Evolutionary conservation across 2,797 vertebrate genomes (phyloP).

Genomic region (Epinephelus coioides): DNA sequence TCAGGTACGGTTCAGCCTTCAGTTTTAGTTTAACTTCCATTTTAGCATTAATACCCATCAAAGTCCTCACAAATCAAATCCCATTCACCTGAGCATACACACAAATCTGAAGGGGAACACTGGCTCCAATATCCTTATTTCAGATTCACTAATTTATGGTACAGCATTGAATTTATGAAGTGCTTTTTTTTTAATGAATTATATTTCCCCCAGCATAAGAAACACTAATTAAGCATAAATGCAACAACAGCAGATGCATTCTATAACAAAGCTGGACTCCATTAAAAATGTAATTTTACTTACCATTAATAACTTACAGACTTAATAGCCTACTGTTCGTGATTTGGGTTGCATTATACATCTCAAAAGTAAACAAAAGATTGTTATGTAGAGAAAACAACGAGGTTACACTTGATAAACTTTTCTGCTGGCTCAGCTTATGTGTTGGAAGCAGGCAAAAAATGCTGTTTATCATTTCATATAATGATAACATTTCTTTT

Average conservation of each 20-base stretch:
- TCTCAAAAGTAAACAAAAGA: slow-evolving; percentile 53
- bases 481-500: not conserved
- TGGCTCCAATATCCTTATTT: slow-evolving; percentile 11
- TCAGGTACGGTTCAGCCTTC: not conserved
- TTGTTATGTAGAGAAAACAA: slow-evolving; percentile 20
- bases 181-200: slow-evolving; percentile 45
- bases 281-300: slow-evolving; percentile 61
- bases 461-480: not conserved
- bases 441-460: not conserved
- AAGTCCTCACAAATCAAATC: not conserved
- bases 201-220: slow-evolving; percentile 44
- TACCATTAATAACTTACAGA: slow-evolving; percentile 50
- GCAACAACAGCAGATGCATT: slow-evolving; percentile 52
- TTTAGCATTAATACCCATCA: not conserved
- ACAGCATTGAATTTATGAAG: slow-evolving; percentile 32
- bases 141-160: slow-evolving; percentile 27
- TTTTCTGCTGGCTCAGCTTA: slow-evolving; percentile 42
- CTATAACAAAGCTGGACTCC: slow-evolving; percentile 38
- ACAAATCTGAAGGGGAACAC: slow-evolving; percentile 16
- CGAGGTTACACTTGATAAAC: slow-evolving; percentile 11
- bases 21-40: not conserved
- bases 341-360: slow-evolving; percentile 46
- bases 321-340: slow-evolving; percentile 40
- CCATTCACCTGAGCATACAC: slow-evolving; percentile 8
- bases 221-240: slow-evolving; percentile 56